These are phyloP conservation scores for Cricetomys ansorgei DNA, from an alignment of 2,113 vertebrate species.

Conservation along the genomic window DNA sequence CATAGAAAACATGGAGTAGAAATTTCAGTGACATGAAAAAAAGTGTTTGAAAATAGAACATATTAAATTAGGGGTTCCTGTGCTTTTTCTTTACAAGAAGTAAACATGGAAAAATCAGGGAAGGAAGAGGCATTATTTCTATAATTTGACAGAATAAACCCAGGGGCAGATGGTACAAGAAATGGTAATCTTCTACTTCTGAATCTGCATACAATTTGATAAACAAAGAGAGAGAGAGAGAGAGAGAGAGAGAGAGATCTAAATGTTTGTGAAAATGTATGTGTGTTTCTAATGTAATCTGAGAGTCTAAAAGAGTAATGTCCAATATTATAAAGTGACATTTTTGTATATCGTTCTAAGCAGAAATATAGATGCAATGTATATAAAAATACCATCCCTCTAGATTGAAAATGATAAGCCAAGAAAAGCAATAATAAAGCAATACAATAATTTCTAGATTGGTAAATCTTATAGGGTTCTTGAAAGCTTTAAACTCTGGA, in stretches of 20 bases:
- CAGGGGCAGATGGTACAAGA: neutral
- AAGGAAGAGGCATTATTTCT: neutral
- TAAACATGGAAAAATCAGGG: neutral
- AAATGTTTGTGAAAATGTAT: neutral
- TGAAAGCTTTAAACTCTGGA: neutral
- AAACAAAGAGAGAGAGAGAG: neutral
- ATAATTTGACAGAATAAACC: neutral
- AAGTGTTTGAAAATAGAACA: neutral
- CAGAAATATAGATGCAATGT: neutral
- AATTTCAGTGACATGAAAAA: neutral
- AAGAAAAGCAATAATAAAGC: neutral
- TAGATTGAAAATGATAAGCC: neutral
- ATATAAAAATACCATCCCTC: neutral
- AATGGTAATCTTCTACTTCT: neutral
- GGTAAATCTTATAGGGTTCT: neutral
- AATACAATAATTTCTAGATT: neutral
- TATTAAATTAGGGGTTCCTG: neutral
- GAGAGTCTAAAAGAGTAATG: neutral
- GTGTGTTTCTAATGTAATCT: neutral
- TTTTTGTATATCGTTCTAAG: neutral
- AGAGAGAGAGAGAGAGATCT: neutral
- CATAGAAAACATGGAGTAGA: slow-evolving; percentile 9
- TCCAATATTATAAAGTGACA: neutral
- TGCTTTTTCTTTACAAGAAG: neutral
- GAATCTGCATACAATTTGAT: slow-evolving; percentile 9